Evolutionary conservation across 1,140 invertebrate species (phyloP), one percentile per base, ranked within the genome.

Genomic region (Battus philenor): DNA sequence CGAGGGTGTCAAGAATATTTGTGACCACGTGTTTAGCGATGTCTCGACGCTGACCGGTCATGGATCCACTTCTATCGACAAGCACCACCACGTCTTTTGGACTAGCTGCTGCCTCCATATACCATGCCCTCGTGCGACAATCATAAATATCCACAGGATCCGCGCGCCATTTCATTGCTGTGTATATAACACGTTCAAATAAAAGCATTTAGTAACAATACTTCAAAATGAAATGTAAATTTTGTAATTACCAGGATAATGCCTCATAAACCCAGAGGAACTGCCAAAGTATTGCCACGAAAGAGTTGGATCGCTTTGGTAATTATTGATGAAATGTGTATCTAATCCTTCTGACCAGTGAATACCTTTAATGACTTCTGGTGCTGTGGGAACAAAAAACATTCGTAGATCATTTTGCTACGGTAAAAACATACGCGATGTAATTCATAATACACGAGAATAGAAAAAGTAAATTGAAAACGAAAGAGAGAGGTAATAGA

Each of bases 251-350:
- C 93, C 93, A 76, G 97, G 97, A 87, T 94, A 98, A 66, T 97
- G 95, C 60, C 97, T 89, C 92, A 99, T 95, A 75, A 98, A 98
- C 7, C 97, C 97, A 1, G 94, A 94, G 32, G 95, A 93, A 78
- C 96, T 97, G 18, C 97, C 96, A 88, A 98, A 99, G 86, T 97
- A 99, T 86, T 99, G 97, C 96, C 96, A 99, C 2, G 95, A 94
- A 13, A 98, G 87, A 2, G 94, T 94, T 4, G 94, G 93, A 87
- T 98, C 95, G 22, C 90, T 88, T 68, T 94, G 90, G 63, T 95
- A 95, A 79, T 98, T 98, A 58, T 92, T 91, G 57, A 89, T 90
- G 79, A 98, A 99, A 50, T 93, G 94, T 30, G 91, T 89, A 78
- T 98, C 95, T 50, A 99, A 86, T 29, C 91, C 90, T 66, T 95